These are phyloP conservation scores for Candoia aspera DNA, from an alignment of 2,113 vertebrate species.

Conservation along the genomic window DNA sequence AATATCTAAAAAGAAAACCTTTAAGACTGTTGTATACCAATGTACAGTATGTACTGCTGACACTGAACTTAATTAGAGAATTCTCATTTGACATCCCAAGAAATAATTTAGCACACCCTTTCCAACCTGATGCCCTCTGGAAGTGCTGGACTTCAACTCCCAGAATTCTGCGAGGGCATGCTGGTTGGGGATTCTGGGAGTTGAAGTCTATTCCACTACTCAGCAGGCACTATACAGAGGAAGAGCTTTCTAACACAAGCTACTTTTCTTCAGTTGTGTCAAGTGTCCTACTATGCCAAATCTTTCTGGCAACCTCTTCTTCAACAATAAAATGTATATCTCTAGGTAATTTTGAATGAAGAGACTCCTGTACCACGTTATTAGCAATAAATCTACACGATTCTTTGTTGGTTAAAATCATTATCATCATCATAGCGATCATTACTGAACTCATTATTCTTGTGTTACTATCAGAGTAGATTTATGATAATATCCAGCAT, in stretches of 20 bases:
- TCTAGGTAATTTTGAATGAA: slow-evolving; percentile 83
- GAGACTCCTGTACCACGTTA: slow-evolving; percentile 86
- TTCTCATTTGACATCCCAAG: background rate
- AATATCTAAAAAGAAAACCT: too few species aligned
- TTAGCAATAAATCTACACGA: slow-evolving; percentile 90
- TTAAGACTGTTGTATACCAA: too few species aligned
- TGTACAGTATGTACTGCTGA: background rate
- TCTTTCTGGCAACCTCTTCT: slow-evolving; percentile 62
- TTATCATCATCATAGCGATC: slow-evolving; percentile 88
- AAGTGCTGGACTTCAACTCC: background rate
- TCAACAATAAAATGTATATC: slow-evolving; percentile 73
- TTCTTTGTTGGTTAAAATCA: slow-evolving; percentile 89
- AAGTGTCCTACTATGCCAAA: slow-evolving; percentile 47
- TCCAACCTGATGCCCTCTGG: background rate
- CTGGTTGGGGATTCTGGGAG: background rate
- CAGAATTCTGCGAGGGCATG: background rate
- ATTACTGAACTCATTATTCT: slow-evolving; percentile 92
- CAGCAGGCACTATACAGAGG: too few species aligned
- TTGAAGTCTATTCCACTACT: background rate
- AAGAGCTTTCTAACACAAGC: background rate
- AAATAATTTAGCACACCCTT: background rate
- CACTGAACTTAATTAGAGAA: background rate
- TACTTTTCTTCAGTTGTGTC: slow-evolving; percentile 23
- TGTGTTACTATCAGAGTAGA: slow-evolving; percentile 87
- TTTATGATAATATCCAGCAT: slow-evolving; percentile 85